Percentiles rank a stretch among this genome's conserved stretches.
These are phyloP conservation scores for mouse (Mus musculus) DNA, from an alignment of 2,113 vertebrate genomes.

Conservation along the genomic window GRCm39 chr2:52669501-52670000, in stretches of 20 bases:
- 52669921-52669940: neutral
- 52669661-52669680: neutral
- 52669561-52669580: constrained; percentile 68
- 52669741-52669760: neutral
- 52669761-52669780: constrained; percentile 13
- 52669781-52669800: neutral
- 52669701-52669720: neutral
- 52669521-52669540: constrained; percentile 60
- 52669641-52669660: constrained; percentile 5
- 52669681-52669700: neutral
- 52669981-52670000: neutral
- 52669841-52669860: neutral
- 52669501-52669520: constrained; percentile 79
- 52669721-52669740: neutral
- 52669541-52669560: constrained; percentile 75
- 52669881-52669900: neutral
- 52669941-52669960: neutral
- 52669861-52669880: neutral
- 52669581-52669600: constrained; percentile 41
- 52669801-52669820: neutral
- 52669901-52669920: neutral
- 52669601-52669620: constrained; percentile 64
- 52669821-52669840: neutral
- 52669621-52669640: constrained; percentile 53
- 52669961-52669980: neutral